phyloP scores from a whole-genome alignment of 2,113 vertebrate species.

The Megaptera novaeangliae region DNA sequence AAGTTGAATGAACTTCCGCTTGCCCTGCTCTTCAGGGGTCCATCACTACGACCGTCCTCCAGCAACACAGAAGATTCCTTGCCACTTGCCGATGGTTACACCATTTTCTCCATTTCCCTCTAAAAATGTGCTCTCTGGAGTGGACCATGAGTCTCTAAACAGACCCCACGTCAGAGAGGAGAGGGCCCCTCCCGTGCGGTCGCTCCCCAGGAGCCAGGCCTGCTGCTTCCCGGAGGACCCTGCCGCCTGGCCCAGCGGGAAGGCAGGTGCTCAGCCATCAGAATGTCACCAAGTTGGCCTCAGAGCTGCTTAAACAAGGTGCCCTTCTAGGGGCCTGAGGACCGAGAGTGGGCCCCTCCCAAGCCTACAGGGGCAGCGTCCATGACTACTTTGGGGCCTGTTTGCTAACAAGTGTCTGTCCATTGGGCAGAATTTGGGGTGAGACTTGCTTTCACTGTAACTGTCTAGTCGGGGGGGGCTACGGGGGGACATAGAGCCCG shows the following conservation, averaged over 20 bases:
- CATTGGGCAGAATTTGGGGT: background rate
- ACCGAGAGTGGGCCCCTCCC: background rate
- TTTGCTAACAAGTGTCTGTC: background rate
- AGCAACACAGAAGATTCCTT: background rate
- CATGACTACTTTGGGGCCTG: background rate
- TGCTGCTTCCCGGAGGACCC: background rate
- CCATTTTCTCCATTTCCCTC: background rate
- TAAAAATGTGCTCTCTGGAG: background rate
- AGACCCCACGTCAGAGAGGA: background rate
- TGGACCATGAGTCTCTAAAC: no score
- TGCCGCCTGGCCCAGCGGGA: background rate
- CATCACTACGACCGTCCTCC: background rate
- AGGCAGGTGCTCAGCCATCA: background rate
- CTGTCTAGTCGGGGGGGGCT: no score
- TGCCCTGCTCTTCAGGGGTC: background rate
- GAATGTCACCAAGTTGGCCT: background rate
- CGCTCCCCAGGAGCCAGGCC: background rate
- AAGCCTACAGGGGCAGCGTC: no score
- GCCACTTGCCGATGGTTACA: background rate
- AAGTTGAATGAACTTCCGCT: background rate
- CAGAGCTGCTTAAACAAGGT: background rate
- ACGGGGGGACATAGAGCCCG: no score
- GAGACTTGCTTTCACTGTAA: background rate
- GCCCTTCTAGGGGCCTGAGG: background rate
- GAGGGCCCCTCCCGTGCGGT: background rate